Percentiles rank a stretch among this genome's conserved stretches.
phyloP scores from a whole-genome alignment of 2,113 vertebrate species.

The Cyanoramphus novaezelandiae region DNA sequence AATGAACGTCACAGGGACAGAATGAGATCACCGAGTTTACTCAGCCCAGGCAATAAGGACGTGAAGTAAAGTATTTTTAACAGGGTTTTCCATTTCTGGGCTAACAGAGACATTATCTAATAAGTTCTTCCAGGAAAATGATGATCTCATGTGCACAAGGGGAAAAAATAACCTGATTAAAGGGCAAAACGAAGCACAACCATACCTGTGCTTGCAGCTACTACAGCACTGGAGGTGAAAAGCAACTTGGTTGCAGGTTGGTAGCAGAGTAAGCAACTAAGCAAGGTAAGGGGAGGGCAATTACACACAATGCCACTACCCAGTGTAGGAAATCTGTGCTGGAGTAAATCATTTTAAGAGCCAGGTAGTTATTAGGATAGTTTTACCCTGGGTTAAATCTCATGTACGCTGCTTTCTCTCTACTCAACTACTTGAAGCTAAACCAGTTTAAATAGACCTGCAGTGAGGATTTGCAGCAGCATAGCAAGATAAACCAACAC shows the following conservation, averaged over 20 bases:
- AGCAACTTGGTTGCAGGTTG: neutral
- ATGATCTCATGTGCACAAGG: conserved; percentile 25
- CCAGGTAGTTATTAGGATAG: neutral
- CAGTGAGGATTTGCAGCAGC: neutral
- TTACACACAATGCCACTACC: neutral
- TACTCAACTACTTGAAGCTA: neutral
- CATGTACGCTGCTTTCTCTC: neutral
- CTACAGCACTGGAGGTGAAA: neutral
- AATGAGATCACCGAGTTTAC: conserved; percentile 19
- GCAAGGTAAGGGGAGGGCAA: neutral
- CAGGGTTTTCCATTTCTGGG: conserved; percentile 55
- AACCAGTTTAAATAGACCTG: neutral
- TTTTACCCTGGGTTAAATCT: neutral
- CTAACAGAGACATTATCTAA: conserved; percentile 58
- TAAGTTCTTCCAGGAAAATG: conserved; percentile 57
- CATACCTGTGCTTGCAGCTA: neutral
- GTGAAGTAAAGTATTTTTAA: conserved; percentile 34
- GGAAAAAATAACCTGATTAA: neutral
- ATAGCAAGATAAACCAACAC: neutral
- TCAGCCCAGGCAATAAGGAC: conserved; percentile 17
- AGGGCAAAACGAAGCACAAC: neutral
- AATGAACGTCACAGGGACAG: neutral
- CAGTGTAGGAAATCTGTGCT: neutral
- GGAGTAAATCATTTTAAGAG: neutral
- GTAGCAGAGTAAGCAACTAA: neutral